Conservation (phyloP, 2,888 invertebrate genomes). For the Diadegma fenestrale region DNA sequence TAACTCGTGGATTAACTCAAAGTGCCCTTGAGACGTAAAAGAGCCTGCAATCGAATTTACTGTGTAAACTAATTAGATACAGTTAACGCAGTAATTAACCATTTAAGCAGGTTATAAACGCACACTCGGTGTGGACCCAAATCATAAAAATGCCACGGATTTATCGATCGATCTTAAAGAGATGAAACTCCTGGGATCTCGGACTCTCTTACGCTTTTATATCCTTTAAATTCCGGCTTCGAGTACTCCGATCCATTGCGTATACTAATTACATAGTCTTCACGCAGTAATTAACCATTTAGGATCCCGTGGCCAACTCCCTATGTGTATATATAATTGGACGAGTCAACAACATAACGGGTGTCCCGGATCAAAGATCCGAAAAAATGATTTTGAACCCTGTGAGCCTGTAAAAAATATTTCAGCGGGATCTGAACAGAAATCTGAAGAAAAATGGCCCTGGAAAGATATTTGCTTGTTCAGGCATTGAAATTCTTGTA, state of each 20-base stretch:
- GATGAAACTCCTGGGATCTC: constrained; percentile 42
- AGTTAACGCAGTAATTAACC: constrained; percentile 33
- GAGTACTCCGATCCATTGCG: constrained; percentile 43
- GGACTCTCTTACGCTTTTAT: neutral
- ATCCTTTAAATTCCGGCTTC: constrained; percentile 19
- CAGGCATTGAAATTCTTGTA: neutral
- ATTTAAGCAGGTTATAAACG: constrained; percentile 15
- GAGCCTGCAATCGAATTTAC: neutral
- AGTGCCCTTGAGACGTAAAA: neutral
- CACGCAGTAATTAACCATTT: constrained; percentile 71
- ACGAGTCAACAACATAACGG: constrained; percentile 4
- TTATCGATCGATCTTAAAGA: constrained; percentile 56
- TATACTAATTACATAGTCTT: constrained; percentile 69
- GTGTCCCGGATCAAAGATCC: constrained; percentile 1
- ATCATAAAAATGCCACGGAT: constrained; percentile 31
- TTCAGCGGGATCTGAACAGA: neutral
- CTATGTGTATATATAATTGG: constrained; percentile 7
- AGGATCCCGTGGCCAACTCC: constrained; percentile 49
- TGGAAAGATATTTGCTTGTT: neutral
- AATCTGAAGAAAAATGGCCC: neutral
- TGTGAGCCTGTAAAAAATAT: neutral
- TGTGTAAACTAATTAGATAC: constrained; percentile 44
- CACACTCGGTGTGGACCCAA: constrained; percentile 28
- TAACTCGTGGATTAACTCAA: neutral
- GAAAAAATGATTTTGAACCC: neutral